Evolutionary conservation across 2,888 invertebrate genomes (phyloP), one percentile per base, ranked within the genome.

Genomic region (Cheilosia urbana): DNA sequence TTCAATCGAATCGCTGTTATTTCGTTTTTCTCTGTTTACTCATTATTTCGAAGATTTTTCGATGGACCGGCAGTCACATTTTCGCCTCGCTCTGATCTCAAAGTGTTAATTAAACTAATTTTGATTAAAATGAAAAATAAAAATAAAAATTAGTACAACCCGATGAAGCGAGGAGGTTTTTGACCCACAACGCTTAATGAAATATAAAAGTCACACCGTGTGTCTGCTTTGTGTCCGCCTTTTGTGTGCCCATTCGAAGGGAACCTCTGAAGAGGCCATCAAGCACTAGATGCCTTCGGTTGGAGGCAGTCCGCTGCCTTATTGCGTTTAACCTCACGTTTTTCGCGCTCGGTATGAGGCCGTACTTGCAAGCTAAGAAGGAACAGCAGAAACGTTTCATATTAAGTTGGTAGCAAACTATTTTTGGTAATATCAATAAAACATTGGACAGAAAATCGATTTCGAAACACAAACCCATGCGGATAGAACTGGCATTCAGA

Each of bases 391-490:
- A 57, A 24, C 40, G 55, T 73, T 62, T 83, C 83, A 53, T 79
- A 84, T 84, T 84, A 84, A 84, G 84, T 84, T 84, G 84, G 84
- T 84, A 84, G 84, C 84, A 75, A 84, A 79, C 77, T 79, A 79
- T 84, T 84, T 84, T 84, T 84, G 83, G 79, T 79, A 84, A 79
- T 84, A 84, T 84, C 84, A 84, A 84, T 84, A 84, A 84, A 84
- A 84, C 79, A 79, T 83, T 63, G 72, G 11, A 78, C 78, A 68
- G 45, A 83, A 78, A 72, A 68, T 79, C 63, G 79, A 69, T 58
- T 65, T 79, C 40, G 45, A 65, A 49, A 69, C 30, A 47, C 37
- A 68, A n/a, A 55, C 37, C 76, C 11, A 71, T 24, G 37, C 21
- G 9, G 42, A 51, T 19, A 21, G 15, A 47, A n/a, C 17, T 47